These are phyloP conservation scores for Lithobates sylvaticus DNA, from an alignment of 2,797 vertebrate species.

Conservation along the genomic window DNA sequence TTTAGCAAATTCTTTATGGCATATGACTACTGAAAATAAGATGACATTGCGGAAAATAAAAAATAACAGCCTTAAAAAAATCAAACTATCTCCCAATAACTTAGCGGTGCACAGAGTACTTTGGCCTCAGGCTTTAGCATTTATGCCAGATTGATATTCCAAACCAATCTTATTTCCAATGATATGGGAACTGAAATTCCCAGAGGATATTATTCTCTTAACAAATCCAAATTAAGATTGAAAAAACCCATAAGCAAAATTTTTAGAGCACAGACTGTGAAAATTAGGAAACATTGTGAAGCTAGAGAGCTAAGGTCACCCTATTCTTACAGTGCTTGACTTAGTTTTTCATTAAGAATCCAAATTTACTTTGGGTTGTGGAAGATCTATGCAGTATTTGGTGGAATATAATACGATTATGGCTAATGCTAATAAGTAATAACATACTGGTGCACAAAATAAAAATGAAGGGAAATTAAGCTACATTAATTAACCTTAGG, in stretches of 20 bases:
- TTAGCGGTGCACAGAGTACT: constrained; percentile 27
- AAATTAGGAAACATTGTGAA: constrained; percentile 45
- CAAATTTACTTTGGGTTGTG: background rate
- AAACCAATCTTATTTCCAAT: constrained; percentile 56
- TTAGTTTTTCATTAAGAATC: constrained; percentile 18
- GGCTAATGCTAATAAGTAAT: background rate
- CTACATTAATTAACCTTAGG: too few relatives aligned
- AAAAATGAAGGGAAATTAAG: too few relatives aligned
- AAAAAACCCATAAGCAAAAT: constrained; percentile 54
- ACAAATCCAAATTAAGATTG: constrained; percentile 54
- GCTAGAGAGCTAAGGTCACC: constrained; percentile 17
- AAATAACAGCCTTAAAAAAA: constrained; percentile 34
- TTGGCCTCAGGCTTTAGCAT: constrained; percentile 44
- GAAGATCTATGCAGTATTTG: background rate
- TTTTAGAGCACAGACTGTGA: constrained; percentile 40
- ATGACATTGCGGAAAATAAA: constrained; percentile 34
- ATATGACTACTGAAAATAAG: constrained; percentile 19
- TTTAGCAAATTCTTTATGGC: constrained; percentile 4
- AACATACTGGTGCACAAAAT: too few relatives aligned
- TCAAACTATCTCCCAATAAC: constrained; percentile 26
- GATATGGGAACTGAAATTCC: constrained; percentile 56
- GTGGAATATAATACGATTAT: background rate
- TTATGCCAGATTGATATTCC: constrained; percentile 56
- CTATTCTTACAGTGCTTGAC: background rate
- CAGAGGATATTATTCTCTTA: constrained; percentile 51